phyloP scores from a whole-genome alignment of 2,113 vertebrate species.

The Dicrurus megarhynchus region DNA sequence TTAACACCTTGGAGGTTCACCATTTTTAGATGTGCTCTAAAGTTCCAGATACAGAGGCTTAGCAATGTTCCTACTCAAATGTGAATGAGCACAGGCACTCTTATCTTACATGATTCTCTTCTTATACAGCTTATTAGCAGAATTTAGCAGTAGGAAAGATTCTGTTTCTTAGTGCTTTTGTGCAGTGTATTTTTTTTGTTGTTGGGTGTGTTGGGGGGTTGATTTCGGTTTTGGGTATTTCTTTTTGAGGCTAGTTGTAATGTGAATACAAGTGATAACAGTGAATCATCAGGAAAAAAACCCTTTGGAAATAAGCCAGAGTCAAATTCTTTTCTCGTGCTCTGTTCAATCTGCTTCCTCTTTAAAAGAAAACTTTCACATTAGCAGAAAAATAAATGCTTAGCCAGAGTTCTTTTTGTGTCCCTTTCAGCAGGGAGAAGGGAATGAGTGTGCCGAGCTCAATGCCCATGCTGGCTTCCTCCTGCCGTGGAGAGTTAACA shows the following conservation, averaged over 20 bases:
- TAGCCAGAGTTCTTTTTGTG: conserved; percentile 68
- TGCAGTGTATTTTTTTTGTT: neutral
- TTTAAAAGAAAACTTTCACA: conserved; percentile 67
- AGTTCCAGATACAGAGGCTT: neutral
- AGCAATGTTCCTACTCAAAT: neutral
- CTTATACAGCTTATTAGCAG: conserved; percentile 63
- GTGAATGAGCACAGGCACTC: neutral
- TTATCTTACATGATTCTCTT: neutral
- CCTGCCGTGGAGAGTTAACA: conserved; percentile 51
- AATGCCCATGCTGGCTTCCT: conserved; percentile 61
- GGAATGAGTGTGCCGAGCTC: conserved; percentile 56
- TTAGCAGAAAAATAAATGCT: conserved; percentile 67
- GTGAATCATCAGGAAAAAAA: conserved; percentile 33
- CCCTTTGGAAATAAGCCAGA: conserved; percentile 49
- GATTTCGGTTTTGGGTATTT: conserved; percentile 37
- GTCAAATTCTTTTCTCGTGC: conserved; percentile 50
- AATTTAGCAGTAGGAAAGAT: conserved; percentile 50
- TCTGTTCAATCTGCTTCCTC: conserved; percentile 62
- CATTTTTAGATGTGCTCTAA: neutral
- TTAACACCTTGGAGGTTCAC: neutral
- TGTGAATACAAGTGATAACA: conserved; percentile 55
- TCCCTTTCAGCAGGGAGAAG: conserved; percentile 66
- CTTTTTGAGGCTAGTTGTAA: conserved; percentile 61
- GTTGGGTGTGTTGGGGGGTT: neutral
- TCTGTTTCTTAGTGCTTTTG: conserved; percentile 32